A percentile compares a stretch with the other conserved stretches of the same genome.
Conservation (phyloP, 2,113 vertebrate species). For the Rhipidura dahli region DNA sequence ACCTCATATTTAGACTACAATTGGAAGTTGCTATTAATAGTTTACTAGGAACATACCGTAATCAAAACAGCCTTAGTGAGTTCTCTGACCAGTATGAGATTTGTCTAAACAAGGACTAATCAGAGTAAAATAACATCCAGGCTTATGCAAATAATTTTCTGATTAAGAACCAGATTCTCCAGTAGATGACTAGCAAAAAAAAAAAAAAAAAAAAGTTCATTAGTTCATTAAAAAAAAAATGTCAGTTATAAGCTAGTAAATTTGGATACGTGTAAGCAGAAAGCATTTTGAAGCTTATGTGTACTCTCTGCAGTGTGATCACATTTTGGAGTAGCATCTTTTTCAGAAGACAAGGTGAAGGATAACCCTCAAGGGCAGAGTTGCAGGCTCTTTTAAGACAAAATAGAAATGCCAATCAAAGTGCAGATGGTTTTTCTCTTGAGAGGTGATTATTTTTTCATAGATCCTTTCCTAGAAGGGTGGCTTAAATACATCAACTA, state of each 20-base stretch:
- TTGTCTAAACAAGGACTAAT: not conserved
- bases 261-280: not conserved
- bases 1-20: not conserved
- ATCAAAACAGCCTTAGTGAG: not conserved
- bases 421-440: constrained; percentile 38
- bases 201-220: not conserved
- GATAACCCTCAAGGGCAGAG: constrained; percentile 58
- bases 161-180: not conserved
- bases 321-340: not conserved
- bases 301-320: not conserved
- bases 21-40: not conserved
- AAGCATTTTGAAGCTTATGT: not conserved
- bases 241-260: not conserved
- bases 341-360: constrained; percentile 33
- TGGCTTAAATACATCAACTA: constrained; percentile 25
- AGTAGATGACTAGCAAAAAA: not conserved
- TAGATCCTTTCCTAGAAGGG: constrained; percentile 1
- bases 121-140: not conserved
- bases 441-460: constrained; percentile 41
- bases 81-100: not conserved
- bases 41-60: not conserved
- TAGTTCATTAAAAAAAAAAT: not conserved
- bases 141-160: not conserved
- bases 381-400: constrained; percentile 40
- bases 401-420: constrained; percentile 50